Conservation (phyloP, 2,888 invertebrate species). For the Macaria liturata region DNA sequence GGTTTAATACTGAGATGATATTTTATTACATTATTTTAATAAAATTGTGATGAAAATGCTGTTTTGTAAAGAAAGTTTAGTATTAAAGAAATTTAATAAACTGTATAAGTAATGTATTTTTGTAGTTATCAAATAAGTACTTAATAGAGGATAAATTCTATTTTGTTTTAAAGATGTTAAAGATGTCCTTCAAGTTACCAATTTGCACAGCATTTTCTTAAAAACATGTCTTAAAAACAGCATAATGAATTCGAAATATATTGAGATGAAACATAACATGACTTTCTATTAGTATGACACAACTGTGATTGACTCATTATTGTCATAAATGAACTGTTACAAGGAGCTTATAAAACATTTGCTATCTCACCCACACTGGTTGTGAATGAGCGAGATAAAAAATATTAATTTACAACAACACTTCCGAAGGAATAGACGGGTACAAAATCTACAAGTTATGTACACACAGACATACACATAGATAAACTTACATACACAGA, state of each 20-base stretch:
- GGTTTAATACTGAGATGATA: constrained; percentile 32
- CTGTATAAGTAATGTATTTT: too few species aligned
- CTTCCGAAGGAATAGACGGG: constrained; percentile 6
- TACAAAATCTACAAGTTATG: constrained; percentile 42
- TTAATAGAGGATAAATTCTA: too few species aligned
- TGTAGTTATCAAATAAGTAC: background rate
- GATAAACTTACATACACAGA: constrained; percentile 2
- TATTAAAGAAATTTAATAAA: background rate
- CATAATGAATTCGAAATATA: background rate
- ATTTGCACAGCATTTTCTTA: constrained; percentile 11
- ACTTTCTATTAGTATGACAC: constrained; percentile 66
- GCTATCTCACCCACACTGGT: too few species aligned
- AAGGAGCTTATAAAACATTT: constrained; percentile 1
- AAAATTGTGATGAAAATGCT: constrained; percentile 25
- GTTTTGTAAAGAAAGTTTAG: constrained; percentile 3
- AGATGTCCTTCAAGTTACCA: too few species aligned
- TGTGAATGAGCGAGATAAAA: too few species aligned
- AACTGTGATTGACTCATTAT: constrained; percentile 63
- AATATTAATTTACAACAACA: too few species aligned
- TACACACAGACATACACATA: constrained; percentile 43
- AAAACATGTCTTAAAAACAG: constrained; percentile 2
- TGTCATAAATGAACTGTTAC: constrained; percentile 50
- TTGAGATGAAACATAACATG: constrained; percentile 24
- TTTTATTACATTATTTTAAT: constrained; percentile 32
- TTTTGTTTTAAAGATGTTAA: too few species aligned